Evolutionary conservation across 2,113 vertebrate genomes (phyloP).

Genomic region (Oxygymnocypris stewartii): DNA sequence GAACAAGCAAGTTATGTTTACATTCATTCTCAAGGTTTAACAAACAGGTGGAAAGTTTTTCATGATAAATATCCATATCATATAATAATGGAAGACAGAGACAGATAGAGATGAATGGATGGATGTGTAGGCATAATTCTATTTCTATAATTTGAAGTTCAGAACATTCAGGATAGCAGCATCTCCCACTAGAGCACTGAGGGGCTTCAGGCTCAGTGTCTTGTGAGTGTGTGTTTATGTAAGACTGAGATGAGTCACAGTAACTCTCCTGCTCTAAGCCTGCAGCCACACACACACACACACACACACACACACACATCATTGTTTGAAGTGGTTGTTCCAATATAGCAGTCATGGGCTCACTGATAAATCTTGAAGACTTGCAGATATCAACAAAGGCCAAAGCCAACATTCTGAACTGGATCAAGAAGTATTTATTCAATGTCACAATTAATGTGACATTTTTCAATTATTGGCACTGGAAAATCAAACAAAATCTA

Average conservation of each 20-base stretch:
- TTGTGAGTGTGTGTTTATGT: slow-evolving; percentile 46
- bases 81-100: too few species aligned
- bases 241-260: slow-evolving; percentile 45
- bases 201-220: neutral
- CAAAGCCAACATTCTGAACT: neutral
- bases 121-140: neutral
- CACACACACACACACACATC: neutral
- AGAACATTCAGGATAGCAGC: neutral
- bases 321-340: neutral
- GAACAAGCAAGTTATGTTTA: too few species aligned
- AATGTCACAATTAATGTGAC: neutral
- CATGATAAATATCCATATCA: too few species aligned
- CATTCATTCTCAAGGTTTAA: too few species aligned
- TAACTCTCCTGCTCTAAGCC: slow-evolving; percentile 12
- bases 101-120: too few species aligned
- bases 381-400: neutral
- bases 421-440: neutral
- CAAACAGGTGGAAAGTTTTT: too few species aligned
- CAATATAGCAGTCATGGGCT: neutral
- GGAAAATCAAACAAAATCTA: neutral
- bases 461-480: neutral
- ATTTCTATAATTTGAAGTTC: slow-evolving; percentile 6
- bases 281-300: slow-evolving; percentile 37
- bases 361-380: slow-evolving; percentile 1
- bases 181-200: slow-evolving; percentile 18